Base-by-base conservation (phyloP, 1,140 invertebrate species). In the Caenorhabditis latens region DNA sequence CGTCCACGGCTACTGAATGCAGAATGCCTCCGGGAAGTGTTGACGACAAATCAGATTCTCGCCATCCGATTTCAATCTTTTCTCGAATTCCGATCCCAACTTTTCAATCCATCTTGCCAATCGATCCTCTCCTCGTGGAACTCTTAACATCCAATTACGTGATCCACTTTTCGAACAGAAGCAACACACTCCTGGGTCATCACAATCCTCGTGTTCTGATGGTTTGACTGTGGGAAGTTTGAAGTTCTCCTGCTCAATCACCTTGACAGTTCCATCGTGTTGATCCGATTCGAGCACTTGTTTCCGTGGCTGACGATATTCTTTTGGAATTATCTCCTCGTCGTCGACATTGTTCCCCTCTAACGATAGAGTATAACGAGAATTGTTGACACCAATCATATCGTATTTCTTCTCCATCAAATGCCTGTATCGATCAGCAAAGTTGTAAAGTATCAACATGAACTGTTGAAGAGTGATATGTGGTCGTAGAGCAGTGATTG, bases 161-260 rank as follows among this genome's bases (percentile, higher is more conserved):
- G 21, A 0, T 6, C 43, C 71, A 48, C 43, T 43, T 50, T 79
- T 79, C 9, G 71, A 21, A 14, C 71, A 79, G 7, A 21, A 79
- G 46, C 71, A 79, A n/a, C 71, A 79, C 6, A 50, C 9, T 5
- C 13, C 67, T 19, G 67, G 67, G 50, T 9, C 4, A 14, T n/a
- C 16, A 3, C 14, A 19, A 4, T 79, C 71, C 0, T 14, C 71
- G 7, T 79, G 13, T 46, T 43, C 14, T 43, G 16, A 4, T 50
- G 43, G 46, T 50, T 21, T 50, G 19, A 2, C 46, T 2, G 19
- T 24, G 3, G 71, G 71, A 7, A 79, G n/a, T 9, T 50, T 21
- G 46, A 79, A 79, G 6, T 48, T n/a, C 11, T 79, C 71, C 8
- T 79, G 71, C n/a, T 79, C 71, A 7, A 79, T 79, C 6, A 79